A percentile compares a stretch with the other conserved stretches of the same genome.
These are phyloP conservation scores for Forbesichthys papilliferus DNA, from an alignment of 2,113 vertebrate species.

Conservation along the genomic window DNA sequence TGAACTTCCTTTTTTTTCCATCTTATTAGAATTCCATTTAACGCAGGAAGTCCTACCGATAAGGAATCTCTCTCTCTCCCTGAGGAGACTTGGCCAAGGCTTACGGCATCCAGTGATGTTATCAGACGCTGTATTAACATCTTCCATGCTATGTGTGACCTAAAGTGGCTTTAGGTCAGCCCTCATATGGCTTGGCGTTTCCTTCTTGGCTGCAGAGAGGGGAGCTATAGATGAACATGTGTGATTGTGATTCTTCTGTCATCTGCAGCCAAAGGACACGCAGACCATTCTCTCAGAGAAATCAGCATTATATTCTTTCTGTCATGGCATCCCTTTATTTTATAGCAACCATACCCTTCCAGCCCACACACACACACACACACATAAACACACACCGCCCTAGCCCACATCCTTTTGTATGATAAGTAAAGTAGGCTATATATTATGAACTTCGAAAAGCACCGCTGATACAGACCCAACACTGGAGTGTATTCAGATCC, in stretches of 20 bases:
- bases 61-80: slow-evolving; percentile 36
- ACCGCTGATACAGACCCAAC: slow-evolving; percentile 58
- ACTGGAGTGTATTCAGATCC: slow-evolving; percentile 68
- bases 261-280: slow-evolving; percentile 5
- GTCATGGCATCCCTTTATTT: background rate
- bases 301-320: slow-evolving; percentile 32
- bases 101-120: slow-evolving; percentile 35
- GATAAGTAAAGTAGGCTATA: slow-evolving; percentile 34
- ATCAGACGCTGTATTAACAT: slow-evolving; percentile 38
- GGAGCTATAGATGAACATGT: background rate
- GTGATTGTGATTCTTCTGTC: slow-evolving; percentile 40
- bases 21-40: slow-evolving; percentile 62
- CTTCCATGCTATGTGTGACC: slow-evolving; percentile 15
- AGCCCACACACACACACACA: too few species aligned
- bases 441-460: slow-evolving; percentile 58
- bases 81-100: slow-evolving; percentile 15
- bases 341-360: background rate
- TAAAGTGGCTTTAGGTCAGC: slow-evolving; percentile 3
- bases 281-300: slow-evolving; percentile 44
- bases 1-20: slow-evolving; percentile 34
- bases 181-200: slow-evolving; percentile 14
- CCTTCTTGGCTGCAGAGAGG: background rate
- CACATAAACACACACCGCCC: too few species aligned
- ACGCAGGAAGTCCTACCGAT: slow-evolving; percentile 53
- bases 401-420: slow-evolving; percentile 31